These are phyloP conservation scores for Poicephalus gulielmi DNA, from an alignment of 2,113 vertebrate species.

Conservation along the genomic window DNA sequence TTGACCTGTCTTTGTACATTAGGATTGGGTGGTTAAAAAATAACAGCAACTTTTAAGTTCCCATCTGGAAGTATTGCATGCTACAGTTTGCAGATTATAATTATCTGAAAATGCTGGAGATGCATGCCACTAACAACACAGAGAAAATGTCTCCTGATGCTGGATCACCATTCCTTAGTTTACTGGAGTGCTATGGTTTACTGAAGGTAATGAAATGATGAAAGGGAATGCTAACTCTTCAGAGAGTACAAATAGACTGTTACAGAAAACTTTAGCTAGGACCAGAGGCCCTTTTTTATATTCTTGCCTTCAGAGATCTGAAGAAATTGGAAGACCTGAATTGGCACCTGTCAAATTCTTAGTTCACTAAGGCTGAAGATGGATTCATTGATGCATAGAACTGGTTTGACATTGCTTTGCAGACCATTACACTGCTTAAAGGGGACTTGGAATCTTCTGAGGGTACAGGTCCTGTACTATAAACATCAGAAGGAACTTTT, in stretches of 20 bases:
- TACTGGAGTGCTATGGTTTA: neutral
- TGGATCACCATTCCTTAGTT: neutral
- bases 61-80: neutral
- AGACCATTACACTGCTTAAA: neutral
- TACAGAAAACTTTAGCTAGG: neutral
- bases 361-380: neutral
- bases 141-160: neutral
- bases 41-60: neutral
- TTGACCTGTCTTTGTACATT: neutral
- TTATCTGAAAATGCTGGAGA: neutral
- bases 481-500: neutral
- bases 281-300: neutral
- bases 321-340: neutral
- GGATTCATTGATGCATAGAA: neutral
- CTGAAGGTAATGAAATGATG: neutral
- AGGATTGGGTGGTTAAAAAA: neutral
- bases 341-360: neutral
- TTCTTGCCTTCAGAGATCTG: neutral
- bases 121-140: neutral
- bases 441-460: neutral
- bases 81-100: neutral
- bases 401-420: neutral
- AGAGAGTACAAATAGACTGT: neutral
- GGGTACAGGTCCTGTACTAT: neutral
- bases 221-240: neutral